Percentiles rank a stretch among this genome's conserved stretches.
Evolutionary conservation across 2,888 invertebrate species (phyloP).

Genomic region (Caenorhabditis drosophilae): DNA sequence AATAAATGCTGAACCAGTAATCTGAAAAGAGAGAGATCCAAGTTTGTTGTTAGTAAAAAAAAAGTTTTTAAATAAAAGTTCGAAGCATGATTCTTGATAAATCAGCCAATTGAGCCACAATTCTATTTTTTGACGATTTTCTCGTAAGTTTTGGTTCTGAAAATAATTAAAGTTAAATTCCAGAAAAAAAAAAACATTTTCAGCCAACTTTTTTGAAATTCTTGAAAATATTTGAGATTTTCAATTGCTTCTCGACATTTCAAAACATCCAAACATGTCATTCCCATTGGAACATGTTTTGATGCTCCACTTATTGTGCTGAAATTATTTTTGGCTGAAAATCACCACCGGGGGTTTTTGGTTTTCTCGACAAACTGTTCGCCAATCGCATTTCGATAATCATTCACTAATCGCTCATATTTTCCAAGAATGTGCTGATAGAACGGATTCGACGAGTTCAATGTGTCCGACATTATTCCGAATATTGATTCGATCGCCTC

Average conservation of each 20-base stretch:
- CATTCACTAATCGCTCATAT: constrained; percentile 4
- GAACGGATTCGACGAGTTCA: constrained; percentile 1
- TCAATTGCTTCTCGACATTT: constrained; percentile 5
- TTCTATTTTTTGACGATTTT: too few relatives aligned
- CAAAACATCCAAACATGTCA: constrained; percentile 2
- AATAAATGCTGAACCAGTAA: too few relatives aligned
- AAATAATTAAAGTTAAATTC: too few relatives aligned
- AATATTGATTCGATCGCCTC: constrained; percentile 3
- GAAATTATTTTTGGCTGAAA: not conserved
- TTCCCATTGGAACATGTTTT: not conserved
- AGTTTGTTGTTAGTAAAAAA: too few relatives aligned
- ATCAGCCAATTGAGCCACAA: too few relatives aligned
- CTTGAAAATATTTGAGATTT: not conserved
- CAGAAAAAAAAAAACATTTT: too few relatives aligned
- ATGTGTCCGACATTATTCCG: not conserved
- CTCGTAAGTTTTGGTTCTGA: too few relatives aligned
- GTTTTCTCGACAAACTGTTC: not conserved
- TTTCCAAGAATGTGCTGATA: constrained; percentile 6
- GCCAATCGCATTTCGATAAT: constrained; percentile 4
- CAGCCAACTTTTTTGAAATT: too few relatives aligned
- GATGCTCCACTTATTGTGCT: not conserved
- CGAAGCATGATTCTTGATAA: too few relatives aligned
- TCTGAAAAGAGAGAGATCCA: too few relatives aligned
- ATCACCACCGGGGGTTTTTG: not conserved
- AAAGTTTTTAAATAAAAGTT: too few relatives aligned